These are phyloP conservation scores for Calonectris borealis DNA, from an alignment of 2,113 vertebrate species.

Conservation along the genomic window DNA sequence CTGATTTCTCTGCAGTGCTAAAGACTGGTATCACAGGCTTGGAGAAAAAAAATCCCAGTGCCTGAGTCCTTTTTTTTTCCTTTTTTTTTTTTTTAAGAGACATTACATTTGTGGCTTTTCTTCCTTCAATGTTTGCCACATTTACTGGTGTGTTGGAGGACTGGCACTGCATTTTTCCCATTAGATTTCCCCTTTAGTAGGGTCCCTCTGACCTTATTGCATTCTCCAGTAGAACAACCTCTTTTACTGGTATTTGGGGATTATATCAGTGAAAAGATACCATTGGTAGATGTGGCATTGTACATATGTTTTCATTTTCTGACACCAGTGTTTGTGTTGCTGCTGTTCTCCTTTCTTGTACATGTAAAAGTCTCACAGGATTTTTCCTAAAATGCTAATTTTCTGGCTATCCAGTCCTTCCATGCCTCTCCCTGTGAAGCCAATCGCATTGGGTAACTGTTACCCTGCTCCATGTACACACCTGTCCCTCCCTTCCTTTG, in stretches of 20 bases:
- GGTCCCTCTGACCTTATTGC: not conserved
- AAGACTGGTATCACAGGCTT: not conserved
- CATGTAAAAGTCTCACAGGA: not conserved
- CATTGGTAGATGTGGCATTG: not conserved
- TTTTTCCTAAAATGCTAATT: not conserved
- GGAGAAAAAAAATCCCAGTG: not conserved
- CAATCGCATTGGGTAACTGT: accelerated
- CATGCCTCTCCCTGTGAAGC: not conserved
- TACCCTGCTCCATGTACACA: not conserved
- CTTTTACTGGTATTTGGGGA: not conserved
- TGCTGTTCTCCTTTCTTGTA: not conserved
- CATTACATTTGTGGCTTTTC: not conserved
- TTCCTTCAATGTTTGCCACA: not conserved
- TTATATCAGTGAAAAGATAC: not conserved
- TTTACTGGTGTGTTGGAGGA: not conserved
- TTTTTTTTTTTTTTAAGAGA: not conserved
- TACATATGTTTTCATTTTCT: not conserved
- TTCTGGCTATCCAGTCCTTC: not conserved
- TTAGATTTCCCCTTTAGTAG: not conserved
- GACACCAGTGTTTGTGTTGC: not conserved
- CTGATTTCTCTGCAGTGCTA: not conserved
- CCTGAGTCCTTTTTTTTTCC: not conserved
- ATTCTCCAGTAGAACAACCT: not conserved
- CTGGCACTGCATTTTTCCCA: not conserved
- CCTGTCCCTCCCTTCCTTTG: not conserved